Conservation (phyloP, 2,113 vertebrate species). For the Serilophus lunatus region DNA sequence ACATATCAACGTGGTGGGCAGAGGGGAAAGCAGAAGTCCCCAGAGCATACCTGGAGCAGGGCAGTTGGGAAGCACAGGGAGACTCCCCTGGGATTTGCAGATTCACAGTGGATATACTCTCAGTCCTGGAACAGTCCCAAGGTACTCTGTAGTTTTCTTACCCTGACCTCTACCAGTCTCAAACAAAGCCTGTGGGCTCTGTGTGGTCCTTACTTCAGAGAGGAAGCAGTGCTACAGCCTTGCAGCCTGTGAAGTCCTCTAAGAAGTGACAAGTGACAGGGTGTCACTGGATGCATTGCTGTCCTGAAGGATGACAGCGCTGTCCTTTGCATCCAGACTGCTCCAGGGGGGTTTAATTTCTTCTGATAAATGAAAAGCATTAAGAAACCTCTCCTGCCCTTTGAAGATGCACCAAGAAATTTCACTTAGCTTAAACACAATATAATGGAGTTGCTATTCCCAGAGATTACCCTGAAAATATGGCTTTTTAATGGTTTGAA, state of each 20-base stretch:
- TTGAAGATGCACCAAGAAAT: conserved; percentile 2
- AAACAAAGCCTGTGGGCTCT: not conserved
- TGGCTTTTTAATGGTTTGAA: conserved; percentile 13
- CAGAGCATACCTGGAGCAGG: not conserved
- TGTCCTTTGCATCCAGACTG: not conserved
- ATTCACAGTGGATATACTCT: accelerated
- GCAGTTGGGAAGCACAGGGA: not conserved
- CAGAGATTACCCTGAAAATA: conserved; percentile 15
- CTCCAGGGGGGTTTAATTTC: not conserved
- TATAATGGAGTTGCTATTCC: not conserved
- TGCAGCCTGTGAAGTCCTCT: not conserved
- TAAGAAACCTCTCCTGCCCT: not conserved
- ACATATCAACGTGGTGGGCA: not conserved
- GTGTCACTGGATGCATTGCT: accelerated
- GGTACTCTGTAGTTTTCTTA: not conserved
- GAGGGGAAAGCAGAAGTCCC: not conserved
- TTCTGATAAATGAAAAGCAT: conserved; percentile 14
- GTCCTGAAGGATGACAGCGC: not conserved
- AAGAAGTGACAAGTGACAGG: not conserved
- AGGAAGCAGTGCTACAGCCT: not conserved
- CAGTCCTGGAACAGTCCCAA: not conserved
- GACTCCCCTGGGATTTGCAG: no score
- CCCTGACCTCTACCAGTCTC: not conserved
- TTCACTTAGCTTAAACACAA: not conserved
- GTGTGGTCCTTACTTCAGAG: not conserved